Percentiles rank a stretch among this genome's conserved stretches.
phyloP scores from a whole-genome alignment of 1,140 invertebrate genomes.

The Trichomalopsis sarcophagae region DNA sequence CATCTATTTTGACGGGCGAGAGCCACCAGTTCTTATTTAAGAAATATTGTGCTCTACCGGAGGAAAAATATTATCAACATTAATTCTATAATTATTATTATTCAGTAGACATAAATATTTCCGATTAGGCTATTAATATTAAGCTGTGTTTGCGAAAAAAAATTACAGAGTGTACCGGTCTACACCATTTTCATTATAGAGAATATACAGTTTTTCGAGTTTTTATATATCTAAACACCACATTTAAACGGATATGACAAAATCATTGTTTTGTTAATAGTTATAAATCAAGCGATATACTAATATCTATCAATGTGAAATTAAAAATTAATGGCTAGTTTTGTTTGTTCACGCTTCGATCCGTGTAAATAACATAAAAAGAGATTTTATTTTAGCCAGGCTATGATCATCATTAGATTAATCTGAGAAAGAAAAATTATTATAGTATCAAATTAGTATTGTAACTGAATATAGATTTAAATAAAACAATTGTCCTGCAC shows the following conservation, averaged over 20 bases:
- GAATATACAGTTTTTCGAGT: slow-evolving; percentile 30
- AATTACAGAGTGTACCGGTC: slow-evolving; percentile 24
- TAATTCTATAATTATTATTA: slow-evolving; percentile 35
- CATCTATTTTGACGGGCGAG: slow-evolving; percentile 22
- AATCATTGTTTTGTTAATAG: slow-evolving; percentile 43
- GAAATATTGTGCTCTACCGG: slow-evolving; percentile 16
- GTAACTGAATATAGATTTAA: slow-evolving; percentile 49
- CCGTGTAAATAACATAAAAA: slow-evolving; percentile 44
- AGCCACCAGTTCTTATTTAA: slow-evolving; percentile 1
- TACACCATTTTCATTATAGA: slow-evolving; percentile 33
- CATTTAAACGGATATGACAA: slow-evolving; percentile 18
- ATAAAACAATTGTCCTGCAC: slow-evolving; percentile 46
- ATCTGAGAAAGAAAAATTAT: slow-evolving; percentile 30
- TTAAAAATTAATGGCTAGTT: slow-evolving; percentile 11
- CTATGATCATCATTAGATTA: slow-evolving; percentile 40
- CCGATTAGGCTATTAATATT: slow-evolving; percentile 26
- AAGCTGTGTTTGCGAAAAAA: slow-evolving; percentile 39
- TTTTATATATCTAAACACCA: slow-evolving; percentile 39
- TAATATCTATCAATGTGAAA: slow-evolving; percentile 1
- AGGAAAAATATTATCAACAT: slow-evolving; percentile 30
- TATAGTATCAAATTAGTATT: slow-evolving; percentile 33
- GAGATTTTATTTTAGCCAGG: slow-evolving; percentile 35
- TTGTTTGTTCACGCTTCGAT: slow-evolving; percentile 18
- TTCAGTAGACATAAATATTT: slow-evolving; percentile 15
- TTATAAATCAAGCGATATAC: slow-evolving; percentile 13